A percentile compares a stretch with the other conserved stretches of the same genome.
Evolutionary conservation across 2,888 invertebrate species (phyloP).

Genomic region (Rhopalosiphum nymphaeae): DNA sequence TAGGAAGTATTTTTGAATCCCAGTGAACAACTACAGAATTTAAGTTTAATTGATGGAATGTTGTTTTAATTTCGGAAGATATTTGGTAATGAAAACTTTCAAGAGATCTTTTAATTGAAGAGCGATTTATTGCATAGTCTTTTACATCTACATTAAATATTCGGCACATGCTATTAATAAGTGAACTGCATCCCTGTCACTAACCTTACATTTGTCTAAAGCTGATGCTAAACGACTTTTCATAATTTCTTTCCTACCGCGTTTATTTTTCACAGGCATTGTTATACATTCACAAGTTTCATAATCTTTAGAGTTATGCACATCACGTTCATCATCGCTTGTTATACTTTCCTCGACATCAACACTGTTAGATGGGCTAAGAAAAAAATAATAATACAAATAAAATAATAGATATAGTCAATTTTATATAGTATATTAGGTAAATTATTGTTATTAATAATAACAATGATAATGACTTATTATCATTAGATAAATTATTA

Average conservation of each 20-base stretch:
- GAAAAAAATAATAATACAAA: no score
- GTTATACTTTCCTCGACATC: neutral
- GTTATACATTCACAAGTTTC: neutral
- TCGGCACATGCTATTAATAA: slow-evolving; percentile 28
- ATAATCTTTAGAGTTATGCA: neutral
- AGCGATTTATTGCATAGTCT: neutral
- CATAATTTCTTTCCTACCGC: slow-evolving; percentile 2
- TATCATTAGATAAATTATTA: neutral
- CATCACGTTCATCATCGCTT: neutral
- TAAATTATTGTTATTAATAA: no score
- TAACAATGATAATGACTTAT: neutral
- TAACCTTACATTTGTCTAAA: slow-evolving; percentile 39
- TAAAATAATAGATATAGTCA: neutral
- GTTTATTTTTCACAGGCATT: neutral
- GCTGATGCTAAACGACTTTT: slow-evolving; percentile 18
- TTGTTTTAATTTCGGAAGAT: neutral
- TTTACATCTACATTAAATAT: neutral
- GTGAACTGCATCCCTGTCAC: slow-evolving; percentile 45
- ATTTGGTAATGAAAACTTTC: neutral
- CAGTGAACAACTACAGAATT: slow-evolving; percentile 43
- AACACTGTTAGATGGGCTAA: neutral
- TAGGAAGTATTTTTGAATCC: slow-evolving; percentile 45
- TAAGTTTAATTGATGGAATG: slow-evolving; percentile 1
- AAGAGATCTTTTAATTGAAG: slow-evolving; percentile 28
- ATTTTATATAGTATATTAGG: no score